Base-by-base conservation (phyloP, 2,888 invertebrate genomes). In the Phortica okadai region DNA sequence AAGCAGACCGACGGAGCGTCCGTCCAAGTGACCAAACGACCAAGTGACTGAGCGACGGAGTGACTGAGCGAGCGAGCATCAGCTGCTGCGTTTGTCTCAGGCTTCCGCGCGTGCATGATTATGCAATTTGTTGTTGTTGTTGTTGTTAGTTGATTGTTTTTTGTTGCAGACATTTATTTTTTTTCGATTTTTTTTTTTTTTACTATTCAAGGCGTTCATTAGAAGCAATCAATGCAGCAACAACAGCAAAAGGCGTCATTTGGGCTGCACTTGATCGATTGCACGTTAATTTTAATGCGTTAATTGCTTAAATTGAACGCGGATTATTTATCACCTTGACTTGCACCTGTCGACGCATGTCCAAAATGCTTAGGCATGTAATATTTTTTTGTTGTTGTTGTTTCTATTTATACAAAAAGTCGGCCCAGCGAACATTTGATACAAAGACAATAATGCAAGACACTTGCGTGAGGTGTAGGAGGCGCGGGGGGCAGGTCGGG, bases 221-320 rank as follows among this genome's bases (percentile, higher is more conserved):
- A 82, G 79, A 79, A 79, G 10, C 76, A 82, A 77, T 82, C 74
- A 82, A 77, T 81, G 80, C 75, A 72, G 59, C 16, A 77, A 54
- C 50, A 45, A 10, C 11, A 14, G 58, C 25, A 25, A 21, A 7
- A 14, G 50, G 50, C 50, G 8, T 50, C 10, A 11, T 8, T 50
- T 50, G 42, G 58, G 6, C 41, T 73, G 16, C 33, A 62, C 6
- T 72, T 72, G 54, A 72, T 72, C 70, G 54, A 58, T 58, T 56
- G 56, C 25, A 33, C 45, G 21, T 66, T 16, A 14, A 33, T 66
- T 66, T 79, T 79, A 59, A 81, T 88, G 85, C 88, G 85, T 85
- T 85, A 85, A 85, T 85, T 85, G 82, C 45, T 44, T n/a, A 44
- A 67, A 66, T 33, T 66, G 10, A 50, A 50, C 50, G 50, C 50